A percentile compares a stretch with the other conserved stretches of the same genome.
Conservation (phyloP, 2,797 vertebrate genomes). For the Bovichtus variegatus region DNA sequence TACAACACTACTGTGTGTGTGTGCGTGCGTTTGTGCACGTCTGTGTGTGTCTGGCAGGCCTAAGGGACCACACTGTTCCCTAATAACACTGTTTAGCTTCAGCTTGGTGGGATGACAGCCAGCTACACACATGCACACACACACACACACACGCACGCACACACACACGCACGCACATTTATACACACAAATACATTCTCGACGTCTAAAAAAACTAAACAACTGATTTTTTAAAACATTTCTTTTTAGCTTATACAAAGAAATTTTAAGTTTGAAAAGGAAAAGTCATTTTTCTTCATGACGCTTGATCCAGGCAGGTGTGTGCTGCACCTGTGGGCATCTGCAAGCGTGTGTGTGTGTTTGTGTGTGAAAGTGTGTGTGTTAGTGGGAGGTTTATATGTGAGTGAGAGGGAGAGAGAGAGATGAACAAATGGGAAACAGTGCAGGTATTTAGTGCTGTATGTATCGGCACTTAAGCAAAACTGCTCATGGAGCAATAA, state of each 20-base stretch:
- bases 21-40: constrained; percentile 13
- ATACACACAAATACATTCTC: neutral
- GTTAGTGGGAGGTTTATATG: neutral
- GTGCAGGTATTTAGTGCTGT: constrained; percentile 10
- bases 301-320: constrained; percentile 35
- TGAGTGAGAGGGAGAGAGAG: neutral
- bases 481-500: constrained; percentile 25
- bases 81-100: constrained; percentile 69
- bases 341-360: constrained; percentile 1
- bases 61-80: constrained; percentile 63
- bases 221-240: neutral
- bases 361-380: neutral
- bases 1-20: constrained; percentile 43
- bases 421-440: constrained; percentile 13
- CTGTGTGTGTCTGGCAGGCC: constrained; percentile 57
- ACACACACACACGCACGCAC: constrained; percentile 5
- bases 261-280: constrained; percentile 12
- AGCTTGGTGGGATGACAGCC: constrained; percentile 47
- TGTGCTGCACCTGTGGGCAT: constrained; percentile 38
- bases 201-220: constrained; percentile 8
- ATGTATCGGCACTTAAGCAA: neutral
- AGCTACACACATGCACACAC: constrained; percentile 14
- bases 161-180: constrained; percentile 19
- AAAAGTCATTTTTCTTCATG: constrained; percentile 15
- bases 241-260: neutral